Evolutionary conservation across 1,140 invertebrate species (phyloP), one percentile per base, ranked within the genome.

Genomic region (Reticulitermes speratus): DNA sequence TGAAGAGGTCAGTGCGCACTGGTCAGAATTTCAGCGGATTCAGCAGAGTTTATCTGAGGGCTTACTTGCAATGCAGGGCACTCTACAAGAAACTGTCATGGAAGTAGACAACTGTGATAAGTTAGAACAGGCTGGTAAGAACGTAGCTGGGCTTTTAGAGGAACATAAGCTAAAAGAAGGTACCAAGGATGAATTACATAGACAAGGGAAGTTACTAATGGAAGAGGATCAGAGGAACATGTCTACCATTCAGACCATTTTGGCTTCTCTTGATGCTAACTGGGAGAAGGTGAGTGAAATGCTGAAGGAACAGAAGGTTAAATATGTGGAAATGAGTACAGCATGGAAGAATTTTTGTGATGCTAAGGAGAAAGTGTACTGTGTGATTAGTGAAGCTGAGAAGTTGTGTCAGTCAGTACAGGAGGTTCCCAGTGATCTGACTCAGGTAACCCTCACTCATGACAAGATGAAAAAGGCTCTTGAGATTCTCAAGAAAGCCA

Each of bases 161-260:
- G 91, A 93, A 9, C 92, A 94, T 59, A 92, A 93, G 65, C 88
- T 90, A 32, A 90, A 91, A 44, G 89, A 91, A 14, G 89, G 90
- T 30, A 88, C 93, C 0, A 95, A 95, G 89, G 91, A 94, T 83
- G 91, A 92, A 84, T 91, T 96, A 2, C 93, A 94, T 59, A 93
- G 94, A 88, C 94, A 97, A 91, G 96, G 96, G 2, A 91, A 95
- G 32, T 92, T 94, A 84, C 90, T 97, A 65, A 95, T 97, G 93
- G 94, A 95, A 88, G 95, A 96, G 90, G 96, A 97, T 90, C 94
- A 96, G 87, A 93, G 94, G 45, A 96, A 95, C 88, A 95, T 95
- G 90, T 94, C 95, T 8, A 94, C 94, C 7, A 95, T 97, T 86
- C 96, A 97, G 90, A 95, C 95, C 86, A 94, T 94, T 65, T 89